phyloP scores from a whole-genome alignment of 2,888 invertebrate species.

The Tuta absoluta region DNA sequence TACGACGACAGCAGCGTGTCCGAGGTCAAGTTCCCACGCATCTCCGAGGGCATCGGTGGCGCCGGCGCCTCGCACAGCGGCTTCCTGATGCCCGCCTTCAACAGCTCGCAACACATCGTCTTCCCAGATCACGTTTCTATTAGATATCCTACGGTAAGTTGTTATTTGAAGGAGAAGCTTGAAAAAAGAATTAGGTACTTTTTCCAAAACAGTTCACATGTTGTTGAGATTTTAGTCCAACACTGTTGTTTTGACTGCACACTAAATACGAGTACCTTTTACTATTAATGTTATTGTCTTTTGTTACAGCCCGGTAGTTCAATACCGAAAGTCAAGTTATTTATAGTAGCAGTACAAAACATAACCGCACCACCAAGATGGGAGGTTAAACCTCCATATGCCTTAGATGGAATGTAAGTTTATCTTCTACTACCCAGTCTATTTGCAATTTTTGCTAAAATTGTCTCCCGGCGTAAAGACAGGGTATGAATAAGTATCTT shows the following conservation, averaged over 20 bases:
- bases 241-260: too few species aligned
- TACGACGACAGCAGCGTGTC: slow-evolving; percentile 92
- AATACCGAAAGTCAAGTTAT: slow-evolving; percentile 92
- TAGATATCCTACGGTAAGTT: slow-evolving; percentile 89
- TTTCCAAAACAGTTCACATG: too few species aligned
- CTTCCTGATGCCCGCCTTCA: slow-evolving; percentile 65
- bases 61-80: slow-evolving; percentile 81
- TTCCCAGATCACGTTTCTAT: slow-evolving; percentile 91
- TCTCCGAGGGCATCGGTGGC: slow-evolving; percentile 85
- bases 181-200: too few species aligned
- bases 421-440: background rate
- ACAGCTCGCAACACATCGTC: slow-evolving; percentile 79
- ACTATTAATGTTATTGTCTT: background rate
- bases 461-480: too few species aligned
- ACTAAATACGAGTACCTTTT: too few species aligned
- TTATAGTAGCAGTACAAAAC: slow-evolving; percentile 89
- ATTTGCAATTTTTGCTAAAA: too few species aligned
- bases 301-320: slow-evolving; percentile 87
- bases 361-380: slow-evolving; percentile 83
- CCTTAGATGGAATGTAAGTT: slow-evolving; percentile 90
- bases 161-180: background rate
- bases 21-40: slow-evolving; percentile 90
- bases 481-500: too few species aligned
- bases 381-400: slow-evolving; percentile 87
- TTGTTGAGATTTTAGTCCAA: too few species aligned